Base-by-base conservation (phyloP, 53 echinoderm and acorn worm species). In the Stichopus horrens region DNA sequence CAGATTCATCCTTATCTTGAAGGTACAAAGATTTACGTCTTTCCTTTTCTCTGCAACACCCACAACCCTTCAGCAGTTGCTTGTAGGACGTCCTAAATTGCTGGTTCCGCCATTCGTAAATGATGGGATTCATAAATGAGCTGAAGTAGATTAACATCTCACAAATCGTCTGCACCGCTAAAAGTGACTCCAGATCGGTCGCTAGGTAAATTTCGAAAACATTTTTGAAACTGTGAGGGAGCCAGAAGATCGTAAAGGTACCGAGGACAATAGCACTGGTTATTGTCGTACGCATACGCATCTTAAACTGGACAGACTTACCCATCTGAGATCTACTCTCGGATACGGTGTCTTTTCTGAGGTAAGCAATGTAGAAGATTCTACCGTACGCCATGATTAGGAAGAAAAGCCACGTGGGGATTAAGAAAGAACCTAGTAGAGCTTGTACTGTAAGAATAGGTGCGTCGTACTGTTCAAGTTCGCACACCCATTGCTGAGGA, bases 401-500 rank as follows among this genome's bases (percentile, higher is more conserved):
- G 11, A 67, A 0, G 21, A 68, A 5, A 8, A 85, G 67, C 13
- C 57, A 23, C 23, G 66, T 65, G 8, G 85, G 85, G 63, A 68
- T n/a, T 9, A 66, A 5, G 18, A 59, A 63, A 6, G 85, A 53
- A 8, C 5, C 85, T 4, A 16, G 52, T 4, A 85, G 37, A 20
- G 22, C 23, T 23, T 85, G 68, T 8, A 85, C 52, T 4, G 63
- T 59, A 9, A 85, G 18, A 11, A 9, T 85, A 5, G 85, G 65
- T 14, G 85, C 68, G 22, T 85, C 85, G 63, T 85, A 66, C 21
- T 52, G 67, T 13, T 85, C 21, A 9, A 65, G 53, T 67, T 85
- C 85, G 16, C 85, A 85, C 8, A 85, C 67, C 85, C 85, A 85
- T 85, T 85, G 66, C 9, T 85, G n/a, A n/a, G n/a, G n/a, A n/a